Base-by-base conservation (phyloP, 2,888 invertebrate species). In the Limenitis camilla region DNA sequence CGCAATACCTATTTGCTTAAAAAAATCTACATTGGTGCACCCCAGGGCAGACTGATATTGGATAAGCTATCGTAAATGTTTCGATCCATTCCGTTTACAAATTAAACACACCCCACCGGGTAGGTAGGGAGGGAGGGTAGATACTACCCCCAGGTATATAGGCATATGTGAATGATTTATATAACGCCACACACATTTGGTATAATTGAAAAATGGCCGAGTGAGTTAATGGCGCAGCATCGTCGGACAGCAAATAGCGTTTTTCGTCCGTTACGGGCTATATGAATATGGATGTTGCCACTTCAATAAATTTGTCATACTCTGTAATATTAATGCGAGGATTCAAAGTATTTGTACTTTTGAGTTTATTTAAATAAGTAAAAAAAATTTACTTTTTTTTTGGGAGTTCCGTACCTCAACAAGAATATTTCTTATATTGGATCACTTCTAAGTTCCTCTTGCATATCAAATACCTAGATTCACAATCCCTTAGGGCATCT, bases 151-250 rank as follows among this genome's bases (percentile, higher is more conserved):
- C 48, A 56, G 56, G 58, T 63, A 65, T 61, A 61, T 63, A 64
- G 60, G 62, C 64, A 49, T 45, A 57, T 46, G 42, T 42, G 72
- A 66, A 78, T 83, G 83, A 85, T 85, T 84, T 84, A 85, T 81
- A 68, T 67, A 19, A 71, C 73, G 74, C 67, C 74, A 75, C 74
- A 77, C 74, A 81, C 85, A 86, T 85, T 86, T 83, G 78, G 80
- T 72, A 81, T 85, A 85, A 87, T 86, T 87, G 86, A 85, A 87
- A 87, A 85, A 86, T 83, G 82, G 81, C 81, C 66, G 67, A 61
- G 68, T 49, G 56, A 67, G 63, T 68, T 79, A 83, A 83, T 79
- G 69, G 71, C 69, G 65, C 64, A 55, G 65, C 65, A 66, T 52
- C 63, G 71, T 76, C 72, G 72, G 81, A 77, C 70, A 73, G 74